phyloP scores from a whole-genome alignment of 2,888 invertebrate species.

The Patella ulyssiponensis region DNA sequence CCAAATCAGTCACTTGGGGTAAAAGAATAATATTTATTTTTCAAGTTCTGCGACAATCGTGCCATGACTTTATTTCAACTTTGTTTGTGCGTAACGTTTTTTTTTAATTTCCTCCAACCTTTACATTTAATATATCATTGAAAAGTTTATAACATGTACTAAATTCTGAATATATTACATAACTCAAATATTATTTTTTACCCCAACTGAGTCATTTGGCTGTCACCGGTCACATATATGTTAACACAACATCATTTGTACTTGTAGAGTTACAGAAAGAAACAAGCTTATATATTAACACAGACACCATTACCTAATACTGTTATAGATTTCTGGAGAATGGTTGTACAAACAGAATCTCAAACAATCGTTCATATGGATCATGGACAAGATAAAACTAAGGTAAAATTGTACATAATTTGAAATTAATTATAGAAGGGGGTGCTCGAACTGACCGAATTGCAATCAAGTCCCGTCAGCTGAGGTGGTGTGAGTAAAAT shows the following conservation, averaged over 20 bases:
- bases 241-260: slow-evolving; percentile 27
- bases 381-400: too few relatives aligned
- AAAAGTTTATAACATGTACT: slow-evolving; percentile 34
- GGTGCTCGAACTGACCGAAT: too few relatives aligned
- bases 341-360: slow-evolving; percentile 38
- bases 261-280: slow-evolving; percentile 64
- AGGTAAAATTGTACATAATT: too few relatives aligned
- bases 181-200: too few relatives aligned
- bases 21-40: too few relatives aligned
- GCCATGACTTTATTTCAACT: not conserved
- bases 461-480: too few relatives aligned
- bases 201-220: too few relatives aligned
- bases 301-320: slow-evolving; percentile 66
- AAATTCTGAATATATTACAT: not conserved
- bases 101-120: not conserved
- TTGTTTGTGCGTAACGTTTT: too few relatives aligned
- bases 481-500: too few relatives aligned
- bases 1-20: not conserved
- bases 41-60: not conserved
- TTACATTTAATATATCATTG: slow-evolving; percentile 29
- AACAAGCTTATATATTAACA: slow-evolving; percentile 62
- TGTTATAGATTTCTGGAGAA: slow-evolving; percentile 64
- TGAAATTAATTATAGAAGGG: too few relatives aligned
- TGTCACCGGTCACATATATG: not conserved
- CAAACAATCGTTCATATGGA: too few relatives aligned